A percentile compares a stretch with the other conserved stretches of the same genome.
Evolutionary conservation across 2,888 invertebrate species (phyloP).

Genomic region (Phyllotreta striolata): DNA sequence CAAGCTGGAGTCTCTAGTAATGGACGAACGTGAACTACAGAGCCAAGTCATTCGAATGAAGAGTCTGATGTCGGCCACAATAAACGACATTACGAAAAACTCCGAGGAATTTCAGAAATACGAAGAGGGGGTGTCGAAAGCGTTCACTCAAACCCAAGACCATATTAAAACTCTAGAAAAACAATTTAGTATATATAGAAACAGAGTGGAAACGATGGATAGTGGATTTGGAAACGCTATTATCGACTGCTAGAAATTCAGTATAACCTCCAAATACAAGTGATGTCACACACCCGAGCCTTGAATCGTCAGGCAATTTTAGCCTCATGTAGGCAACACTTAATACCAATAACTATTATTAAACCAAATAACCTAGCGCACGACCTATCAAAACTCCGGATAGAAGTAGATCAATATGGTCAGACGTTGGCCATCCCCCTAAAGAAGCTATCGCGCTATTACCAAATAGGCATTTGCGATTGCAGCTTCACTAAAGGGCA

Average conservation of each 20-base stretch:
- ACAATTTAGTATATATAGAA: not conserved
- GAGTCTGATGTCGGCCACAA: not conserved
- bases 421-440: conserved; percentile 30
- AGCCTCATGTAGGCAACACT: not conserved
- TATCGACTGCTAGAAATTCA: conserved; percentile 2
- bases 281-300: not conserved
- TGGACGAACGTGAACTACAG: conserved; percentile 1
- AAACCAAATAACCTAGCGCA: conserved; percentile 21
- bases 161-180: conserved; percentile 1
- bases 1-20: conserved; percentile 6
- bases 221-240: not conserved
- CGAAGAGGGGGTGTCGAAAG: conserved; percentile 3
- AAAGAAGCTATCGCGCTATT: conserved; percentile 24
- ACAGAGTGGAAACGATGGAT: not conserved
- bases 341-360: conserved; percentile 13
- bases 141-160: conserved; percentile 1
- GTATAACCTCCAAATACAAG: not conserved
- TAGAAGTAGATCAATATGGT: conserved; percentile 9
- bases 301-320: not conserved
- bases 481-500: conserved; percentile 27
- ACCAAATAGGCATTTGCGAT: conserved; percentile 36
- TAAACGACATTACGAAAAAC: conserved; percentile 7
- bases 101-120: conserved; percentile 7
- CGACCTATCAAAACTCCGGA: conserved; percentile 26
- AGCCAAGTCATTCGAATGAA: not conserved